Evolutionary conservation across 2,113 vertebrate species (phyloP), one percentile per base, ranked within the genome.

Genomic region (Corythaeola cristata): DNA sequence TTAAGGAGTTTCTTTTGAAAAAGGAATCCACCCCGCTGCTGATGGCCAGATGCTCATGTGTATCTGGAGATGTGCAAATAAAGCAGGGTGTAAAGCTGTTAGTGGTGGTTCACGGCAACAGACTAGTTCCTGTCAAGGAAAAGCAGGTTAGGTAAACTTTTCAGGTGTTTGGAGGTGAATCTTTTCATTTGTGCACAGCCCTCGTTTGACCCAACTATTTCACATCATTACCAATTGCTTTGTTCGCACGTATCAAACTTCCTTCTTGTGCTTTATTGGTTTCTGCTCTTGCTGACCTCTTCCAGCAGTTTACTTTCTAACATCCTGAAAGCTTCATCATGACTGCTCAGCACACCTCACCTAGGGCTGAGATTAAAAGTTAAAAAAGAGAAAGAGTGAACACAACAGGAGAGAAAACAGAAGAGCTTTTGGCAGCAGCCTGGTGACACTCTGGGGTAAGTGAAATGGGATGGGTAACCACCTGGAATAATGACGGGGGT

Each of bases 221-320:
- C 97, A 93, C 94, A 97, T 97, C 96, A 81, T 95, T 96, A 96
- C 95, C 86, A 96, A 97, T 95, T 93, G 92, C 92, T 97, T 97
- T 97, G 95, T 96, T 94, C 75, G 8, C 82, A 89, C 55, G 47
- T 74, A 96, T 97, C 96, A 76, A 80, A 93, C 93, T 95, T 98
- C 88, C 88, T 97, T 82, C 84, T 85, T 69, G 81, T 71, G 82
- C 91, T 97, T 98, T 98, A 98, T 98, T 98, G 95, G 95, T 89
- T 98, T 98, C 97, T 97, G 96, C 97, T 98, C 82, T 55, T 52
- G 44, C 74, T 97, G 98, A 98, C 97, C 97, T 97, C 97, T 97
- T 96, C 93, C 86, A 97, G 95, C 88, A 96, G 94, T 97, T 97
- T 80, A 96, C 95, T 93, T 96, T 97, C 94, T 66, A 96, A 96